phyloP scores from a whole-genome alignment of 2,113 vertebrate genomes.

The Propithecus coquereli region DNA sequence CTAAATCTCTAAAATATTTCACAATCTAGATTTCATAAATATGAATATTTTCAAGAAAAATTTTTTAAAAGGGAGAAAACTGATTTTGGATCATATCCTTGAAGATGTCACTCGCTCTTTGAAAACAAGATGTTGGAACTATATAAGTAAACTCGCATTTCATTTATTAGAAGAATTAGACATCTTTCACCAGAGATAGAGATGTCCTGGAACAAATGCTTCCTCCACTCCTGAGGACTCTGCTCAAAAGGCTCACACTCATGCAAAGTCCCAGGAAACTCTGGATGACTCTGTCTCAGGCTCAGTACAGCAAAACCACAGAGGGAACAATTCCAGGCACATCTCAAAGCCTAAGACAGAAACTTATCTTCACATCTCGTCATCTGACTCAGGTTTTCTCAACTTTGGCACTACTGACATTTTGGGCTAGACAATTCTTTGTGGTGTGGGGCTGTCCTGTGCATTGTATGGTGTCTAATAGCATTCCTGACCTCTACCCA shows the following conservation, averaged over 20 bases:
- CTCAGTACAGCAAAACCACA: neutral
- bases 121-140: neutral
- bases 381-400: neutral
- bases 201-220: neutral
- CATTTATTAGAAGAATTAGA: neutral
- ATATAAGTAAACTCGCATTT: neutral
- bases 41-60: neutral
- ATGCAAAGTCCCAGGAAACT: neutral
- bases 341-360: neutral
- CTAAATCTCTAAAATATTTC: neutral
- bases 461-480: accelerated
- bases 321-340: neutral
- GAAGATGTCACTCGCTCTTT: neutral
- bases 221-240: neutral
- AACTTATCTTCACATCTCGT: neutral
- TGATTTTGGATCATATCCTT: neutral
- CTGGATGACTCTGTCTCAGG: neutral
- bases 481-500: neutral
- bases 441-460: neutral
- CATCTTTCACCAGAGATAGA: neutral
- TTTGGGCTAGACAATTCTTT: neutral
- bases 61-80: neutral
- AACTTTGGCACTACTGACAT: neutral
- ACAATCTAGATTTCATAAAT: neutral
- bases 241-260: neutral